Conservation (phyloP, 2,797 vertebrate genomes). For the Acestrorhynchus altus region DNA sequence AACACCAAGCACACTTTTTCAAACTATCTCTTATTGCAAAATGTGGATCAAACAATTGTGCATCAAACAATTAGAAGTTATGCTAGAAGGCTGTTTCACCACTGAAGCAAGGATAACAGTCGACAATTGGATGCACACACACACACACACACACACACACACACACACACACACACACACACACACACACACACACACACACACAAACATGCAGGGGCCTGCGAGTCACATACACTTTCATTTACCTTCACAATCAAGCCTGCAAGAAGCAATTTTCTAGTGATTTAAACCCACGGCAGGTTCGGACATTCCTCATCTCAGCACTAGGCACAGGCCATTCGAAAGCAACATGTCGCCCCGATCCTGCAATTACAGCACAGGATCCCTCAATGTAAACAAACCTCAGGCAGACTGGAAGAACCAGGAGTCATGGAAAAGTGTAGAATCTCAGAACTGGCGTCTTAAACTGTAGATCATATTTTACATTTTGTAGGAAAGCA, state of each 20-base stretch:
- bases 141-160: too few species aligned
- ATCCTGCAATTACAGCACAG: slow-evolving; percentile 55
- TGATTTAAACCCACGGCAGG: slow-evolving; percentile 61
- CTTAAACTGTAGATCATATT: not conserved
- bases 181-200: slow-evolving; percentile 33
- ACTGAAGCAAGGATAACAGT: not conserved
- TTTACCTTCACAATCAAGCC: slow-evolving; percentile 65
- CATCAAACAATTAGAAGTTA: slow-evolving; percentile 19
- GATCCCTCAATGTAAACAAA: slow-evolving; percentile 53
- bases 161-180: too few species aligned
- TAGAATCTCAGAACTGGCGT: not conserved
- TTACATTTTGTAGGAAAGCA: not conserved
- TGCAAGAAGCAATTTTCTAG: slow-evolving; percentile 63
- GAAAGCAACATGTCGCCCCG: slow-evolving; percentile 43
- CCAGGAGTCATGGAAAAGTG: not conserved
- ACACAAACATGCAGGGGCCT: slow-evolving; percentile 5
- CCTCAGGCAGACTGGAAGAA: slow-evolving; percentile 27
- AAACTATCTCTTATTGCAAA: not conserved
- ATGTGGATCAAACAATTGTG: too few species aligned
- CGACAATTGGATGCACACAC: not conserved
- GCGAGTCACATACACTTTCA: slow-evolving; percentile 52
- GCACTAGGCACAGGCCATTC: slow-evolving; percentile 48
- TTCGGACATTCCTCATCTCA: slow-evolving; percentile 55
- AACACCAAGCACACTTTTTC: too few species aligned
- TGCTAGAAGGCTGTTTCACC: not conserved